These are phyloP conservation scores for Uloborus diversus DNA, from an alignment of 1,140 invertebrate genomes.

Conservation along the genomic window DNA sequence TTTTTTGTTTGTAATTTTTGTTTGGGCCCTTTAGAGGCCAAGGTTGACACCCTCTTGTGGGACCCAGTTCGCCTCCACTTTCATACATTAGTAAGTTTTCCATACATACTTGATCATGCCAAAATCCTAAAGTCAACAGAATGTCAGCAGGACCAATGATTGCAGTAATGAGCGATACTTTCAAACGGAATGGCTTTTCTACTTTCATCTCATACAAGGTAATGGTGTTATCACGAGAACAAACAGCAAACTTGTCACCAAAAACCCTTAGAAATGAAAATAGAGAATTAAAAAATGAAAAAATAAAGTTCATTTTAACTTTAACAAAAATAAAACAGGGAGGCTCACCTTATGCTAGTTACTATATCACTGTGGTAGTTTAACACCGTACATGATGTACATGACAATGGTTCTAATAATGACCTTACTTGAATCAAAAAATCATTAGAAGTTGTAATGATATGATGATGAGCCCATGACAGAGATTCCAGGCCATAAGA, in stretches of 20 bases:
- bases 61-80: too few relatives aligned
- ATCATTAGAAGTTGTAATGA: slow-evolving; percentile 40
- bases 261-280: slow-evolving; percentile 14
- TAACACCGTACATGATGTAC: background rate
- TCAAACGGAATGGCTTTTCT: background rate
- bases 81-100: too few relatives aligned
- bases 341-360: slow-evolving; percentile 14
- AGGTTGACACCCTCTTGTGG: too few relatives aligned
- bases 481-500: background rate
- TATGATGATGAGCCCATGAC: slow-evolving; percentile 35
- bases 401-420: slow-evolving; percentile 18
- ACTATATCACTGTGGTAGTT: slow-evolving; percentile 8
- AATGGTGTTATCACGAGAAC: slow-evolving; percentile 21
- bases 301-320: too few relatives aligned
- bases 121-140: slow-evolving; percentile 7
- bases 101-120: slow-evolving; percentile 32
- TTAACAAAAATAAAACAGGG: too few relatives aligned
- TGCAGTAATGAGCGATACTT: background rate
- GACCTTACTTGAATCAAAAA: slow-evolving; percentile 6
- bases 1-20: too few relatives aligned
- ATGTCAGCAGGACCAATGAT: slow-evolving; percentile 2
- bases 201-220: slow-evolving; percentile 6
- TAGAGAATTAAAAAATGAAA: background rate
- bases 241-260: slow-evolving; percentile 1
- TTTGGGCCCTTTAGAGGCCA: too few relatives aligned